These are phyloP conservation scores for Alosa sapidissima DNA, from an alignment of 2,797 vertebrate genomes.

Conservation along the genomic window DNA sequence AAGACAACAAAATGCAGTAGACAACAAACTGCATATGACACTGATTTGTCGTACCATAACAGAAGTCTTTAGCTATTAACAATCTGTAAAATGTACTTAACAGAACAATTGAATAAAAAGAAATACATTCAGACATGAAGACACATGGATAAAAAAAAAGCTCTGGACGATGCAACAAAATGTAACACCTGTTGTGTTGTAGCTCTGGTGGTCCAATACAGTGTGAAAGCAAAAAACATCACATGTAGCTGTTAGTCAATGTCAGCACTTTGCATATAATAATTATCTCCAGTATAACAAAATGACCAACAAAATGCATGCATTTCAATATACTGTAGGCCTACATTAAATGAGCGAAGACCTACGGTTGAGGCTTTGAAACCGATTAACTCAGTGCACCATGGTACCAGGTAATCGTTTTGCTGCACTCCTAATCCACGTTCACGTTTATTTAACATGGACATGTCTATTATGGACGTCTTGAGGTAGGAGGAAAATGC, in stretches of 20 bases:
- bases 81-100: not conserved
- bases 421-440: not conserved
- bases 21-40: not conserved
- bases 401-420: not conserved
- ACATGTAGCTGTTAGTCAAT: not conserved
- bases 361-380: not conserved
- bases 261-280: not conserved
- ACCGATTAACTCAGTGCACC: not conserved
- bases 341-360: not conserved
- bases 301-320: not conserved
- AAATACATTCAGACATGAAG: slow-evolving; percentile 7
- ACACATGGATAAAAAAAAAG: not conserved
- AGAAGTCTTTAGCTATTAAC: not conserved
- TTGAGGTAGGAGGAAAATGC: slow-evolving; percentile 16
- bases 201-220: not conserved
- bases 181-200: not conserved
- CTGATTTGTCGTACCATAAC: slow-evolving; percentile 8
- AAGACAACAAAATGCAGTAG: too few species aligned
- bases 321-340: not conserved
- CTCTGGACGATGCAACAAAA: not conserved
- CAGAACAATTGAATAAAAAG: not conserved
- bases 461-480: not conserved
- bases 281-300: not conserved
- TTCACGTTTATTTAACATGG: not conserved
- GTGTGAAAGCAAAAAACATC: not conserved